Conservation (phyloP, 1,140 invertebrate genomes). For the Wiebesia pumilae region DNA sequence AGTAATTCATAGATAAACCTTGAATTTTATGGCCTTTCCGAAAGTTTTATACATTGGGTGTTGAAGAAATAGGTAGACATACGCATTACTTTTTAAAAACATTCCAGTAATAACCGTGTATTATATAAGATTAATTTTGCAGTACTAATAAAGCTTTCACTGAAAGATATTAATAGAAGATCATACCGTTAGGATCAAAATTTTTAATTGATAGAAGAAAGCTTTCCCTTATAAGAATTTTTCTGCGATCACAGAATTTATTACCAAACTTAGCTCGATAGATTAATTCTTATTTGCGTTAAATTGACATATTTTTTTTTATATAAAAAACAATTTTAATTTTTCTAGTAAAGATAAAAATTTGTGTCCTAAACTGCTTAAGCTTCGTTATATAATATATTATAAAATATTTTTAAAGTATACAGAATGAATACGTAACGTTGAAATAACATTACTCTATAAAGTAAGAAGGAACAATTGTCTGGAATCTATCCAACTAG, state of each 20-base stretch:
- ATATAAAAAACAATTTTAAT: no score
- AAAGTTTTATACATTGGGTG: background rate
- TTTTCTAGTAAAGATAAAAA: no score
- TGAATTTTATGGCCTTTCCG: background rate
- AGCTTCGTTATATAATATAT: no score
- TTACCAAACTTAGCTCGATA: background rate
- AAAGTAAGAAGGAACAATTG: no score
- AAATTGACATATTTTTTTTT: no score
- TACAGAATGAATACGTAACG: no score
- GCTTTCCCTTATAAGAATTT: background rate
- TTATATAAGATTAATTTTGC: background rate
- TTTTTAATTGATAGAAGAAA: constrained; percentile 11
- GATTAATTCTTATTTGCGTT: no score
- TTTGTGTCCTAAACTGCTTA: no score
- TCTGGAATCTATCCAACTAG: no score
- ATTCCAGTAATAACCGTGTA: constrained; percentile 10
- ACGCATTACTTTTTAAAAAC: constrained; percentile 4
- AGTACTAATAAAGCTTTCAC: background rate
- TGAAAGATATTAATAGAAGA: background rate
- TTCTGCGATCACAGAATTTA: background rate
- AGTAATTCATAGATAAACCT: background rate
- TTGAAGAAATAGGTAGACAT: background rate
- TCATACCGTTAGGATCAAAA: background rate
- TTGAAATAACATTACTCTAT: no score
- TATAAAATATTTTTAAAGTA: no score